Percentiles rank a stretch among this genome's conserved stretches.
phyloP scores from a whole-genome alignment of 2,113 vertebrate species.

The Naja naja region DNA sequence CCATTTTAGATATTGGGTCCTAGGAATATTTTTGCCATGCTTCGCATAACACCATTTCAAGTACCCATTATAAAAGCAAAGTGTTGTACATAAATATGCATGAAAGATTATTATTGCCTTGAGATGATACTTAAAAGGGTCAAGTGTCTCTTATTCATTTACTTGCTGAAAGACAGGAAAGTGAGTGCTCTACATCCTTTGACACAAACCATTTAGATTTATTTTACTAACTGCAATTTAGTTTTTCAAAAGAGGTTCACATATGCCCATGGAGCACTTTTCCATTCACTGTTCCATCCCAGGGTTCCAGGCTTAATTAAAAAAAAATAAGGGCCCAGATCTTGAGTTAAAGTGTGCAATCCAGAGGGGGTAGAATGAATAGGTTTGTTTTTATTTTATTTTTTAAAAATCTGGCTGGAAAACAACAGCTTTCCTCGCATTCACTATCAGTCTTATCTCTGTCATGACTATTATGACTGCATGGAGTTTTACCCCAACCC shows the following conservation, averaged over 20 bases:
- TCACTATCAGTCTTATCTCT: neutral
- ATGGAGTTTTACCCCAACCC: neutral
- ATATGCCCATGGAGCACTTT: neutral
- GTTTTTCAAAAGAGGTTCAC: neutral
- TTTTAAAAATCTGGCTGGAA: neutral
- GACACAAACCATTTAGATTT: neutral
- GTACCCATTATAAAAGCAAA: constrained; percentile 64
- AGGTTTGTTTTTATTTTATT: neutral
- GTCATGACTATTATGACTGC: neutral
- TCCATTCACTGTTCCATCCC: neutral
- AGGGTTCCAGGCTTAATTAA: neutral
- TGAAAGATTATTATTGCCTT: constrained; percentile 64
- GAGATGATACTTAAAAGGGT: constrained; percentile 68
- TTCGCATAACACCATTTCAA: constrained; percentile 62
- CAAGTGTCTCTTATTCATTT: constrained; percentile 68
- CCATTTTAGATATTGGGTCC: constrained; percentile 51
- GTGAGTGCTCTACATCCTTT: constrained; percentile 13
- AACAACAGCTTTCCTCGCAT: neutral
- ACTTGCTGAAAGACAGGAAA: constrained; percentile 42
- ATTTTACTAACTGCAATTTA: constrained; percentile 3
- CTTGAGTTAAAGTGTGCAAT: neutral
- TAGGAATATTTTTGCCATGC: constrained; percentile 61
- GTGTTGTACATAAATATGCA: constrained; percentile 70
- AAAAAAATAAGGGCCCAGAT: neutral
- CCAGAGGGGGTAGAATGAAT: neutral